Base-by-base conservation (phyloP, 2,113 vertebrate genomes). In the Hipposideros armiger region DNA sequence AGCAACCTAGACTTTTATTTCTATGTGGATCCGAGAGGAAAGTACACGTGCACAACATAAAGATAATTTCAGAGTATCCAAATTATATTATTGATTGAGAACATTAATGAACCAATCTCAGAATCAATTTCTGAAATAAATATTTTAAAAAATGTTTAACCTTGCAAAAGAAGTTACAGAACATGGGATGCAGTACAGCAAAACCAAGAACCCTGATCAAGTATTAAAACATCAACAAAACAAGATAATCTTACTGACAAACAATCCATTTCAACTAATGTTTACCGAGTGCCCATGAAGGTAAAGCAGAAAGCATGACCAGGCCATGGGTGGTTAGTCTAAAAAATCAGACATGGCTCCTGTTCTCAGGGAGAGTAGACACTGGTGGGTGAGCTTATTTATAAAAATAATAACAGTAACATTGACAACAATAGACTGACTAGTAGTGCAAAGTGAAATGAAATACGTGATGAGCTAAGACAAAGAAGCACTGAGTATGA, bases 1-100 rank as follows among this genome's bases (percentile, higher is more conserved):
- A 89, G 16, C 40, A 94, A 76, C 87, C 28, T 73, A 67, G 72
- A 17, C 76, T 88, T 85, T 95, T 80, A 90, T 83, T 97, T 91
- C 67, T 85, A 50, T 15, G 11, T 70, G 52, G 40, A 87, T 58
- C 26, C 50, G 45, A 52, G 62, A 96, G 42, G n/a, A 87, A 87
- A 72, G 10, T 60, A 72, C 45, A 87, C 73, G 32, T 80, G 56
- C 83, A 66, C 13, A 91, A 30, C 67, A 47, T 87, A 47, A 58
- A 77, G 70, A 52, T 94, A 42, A 40, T 85, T 80, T 69, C 78
- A 73, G 16, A 72, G 9, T 26, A 69, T 15, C 73, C 32, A 76
- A 45, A 56, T 88, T 20, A 20, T 67, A 19, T 64, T 69, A 19
- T 17, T 74, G 58, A 85, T 24, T 90, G 54, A 87, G 62, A 92